A percentile compares a stretch with the other conserved stretches of the same genome.
Evolutionary conservation across 2,113 vertebrate species (phyloP).

Genomic region (Pelusios castaneus): DNA sequence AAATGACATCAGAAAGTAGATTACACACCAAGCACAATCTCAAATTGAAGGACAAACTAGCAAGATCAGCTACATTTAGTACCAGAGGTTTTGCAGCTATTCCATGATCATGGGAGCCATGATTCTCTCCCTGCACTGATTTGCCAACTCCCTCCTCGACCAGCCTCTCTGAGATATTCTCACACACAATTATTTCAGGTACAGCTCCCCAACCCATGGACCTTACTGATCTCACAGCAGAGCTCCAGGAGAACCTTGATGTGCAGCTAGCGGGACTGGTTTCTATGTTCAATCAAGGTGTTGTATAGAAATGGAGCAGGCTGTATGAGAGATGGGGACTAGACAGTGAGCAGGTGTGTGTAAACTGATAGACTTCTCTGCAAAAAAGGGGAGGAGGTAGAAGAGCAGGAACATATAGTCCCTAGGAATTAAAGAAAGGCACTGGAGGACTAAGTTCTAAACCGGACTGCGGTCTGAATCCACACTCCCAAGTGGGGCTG

Average conservation of each 20-base stretch:
- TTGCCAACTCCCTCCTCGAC: neutral
- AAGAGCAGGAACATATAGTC: neutral
- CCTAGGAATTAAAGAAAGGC: neutral
- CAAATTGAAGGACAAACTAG: neutral
- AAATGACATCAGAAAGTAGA: neutral
- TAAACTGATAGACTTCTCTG: neutral
- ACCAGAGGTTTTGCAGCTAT: neutral
- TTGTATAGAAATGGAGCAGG: accelerated
- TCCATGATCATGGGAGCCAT: neutral
- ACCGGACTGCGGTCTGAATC: neutral
- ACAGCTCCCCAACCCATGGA: neutral
- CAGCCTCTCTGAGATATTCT: neutral
- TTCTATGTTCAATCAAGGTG: neutral
- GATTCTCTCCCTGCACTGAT: neutral
- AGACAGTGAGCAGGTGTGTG: neutral
- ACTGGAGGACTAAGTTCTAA: neutral
- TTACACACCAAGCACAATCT: neutral
- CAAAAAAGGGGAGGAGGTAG: neutral
- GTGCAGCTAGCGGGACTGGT: neutral
- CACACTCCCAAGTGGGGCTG: neutral
- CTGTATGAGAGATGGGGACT: neutral
- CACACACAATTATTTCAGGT: neutral
- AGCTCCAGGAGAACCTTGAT: neutral
- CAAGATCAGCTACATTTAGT: neutral
- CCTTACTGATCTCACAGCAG: neutral